phyloP scores from a whole-genome alignment of 2,888 invertebrate genomes.

The Diabrotica balteata region DNA sequence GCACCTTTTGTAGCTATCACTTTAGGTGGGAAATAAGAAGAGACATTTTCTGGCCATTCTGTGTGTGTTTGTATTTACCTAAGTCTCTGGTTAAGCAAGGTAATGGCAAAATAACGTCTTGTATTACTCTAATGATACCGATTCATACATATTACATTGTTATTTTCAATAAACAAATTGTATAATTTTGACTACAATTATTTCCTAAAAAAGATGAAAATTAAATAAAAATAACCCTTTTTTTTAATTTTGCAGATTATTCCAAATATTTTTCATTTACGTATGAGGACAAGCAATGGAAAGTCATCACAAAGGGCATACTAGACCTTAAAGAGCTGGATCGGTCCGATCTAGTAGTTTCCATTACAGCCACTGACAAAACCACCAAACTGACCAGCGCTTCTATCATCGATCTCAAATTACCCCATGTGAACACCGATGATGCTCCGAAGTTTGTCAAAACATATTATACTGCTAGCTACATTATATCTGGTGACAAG shows the following conservation, averaged over 20 bases:
- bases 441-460: constrained; percentile 29
- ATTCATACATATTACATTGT: no score
- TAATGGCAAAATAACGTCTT: no score
- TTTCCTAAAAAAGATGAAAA: no score
- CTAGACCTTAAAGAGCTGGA: not conserved
- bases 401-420: constrained; percentile 8
- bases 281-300: not conserved
- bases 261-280: constrained; percentile 2
- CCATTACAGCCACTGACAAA: constrained; percentile 13
- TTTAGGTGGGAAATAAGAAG: no score
- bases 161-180: no score
- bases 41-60: no score
- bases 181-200: no score
- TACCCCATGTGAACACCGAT: constrained; percentile 12
- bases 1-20: no score
- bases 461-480: constrained; percentile 32
- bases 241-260: constrained; percentile 7
- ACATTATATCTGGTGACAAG: constrained; percentile 16
- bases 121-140: no score
- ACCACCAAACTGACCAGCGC: not conserved
- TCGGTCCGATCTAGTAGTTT: constrained; percentile 7
- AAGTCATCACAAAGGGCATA: not conserved
- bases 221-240: not conserved
- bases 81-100: no score
- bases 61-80: no score